Evolutionary conservation across 2,113 vertebrate species (phyloP).

Genomic region (Petromus typicus): DNA sequence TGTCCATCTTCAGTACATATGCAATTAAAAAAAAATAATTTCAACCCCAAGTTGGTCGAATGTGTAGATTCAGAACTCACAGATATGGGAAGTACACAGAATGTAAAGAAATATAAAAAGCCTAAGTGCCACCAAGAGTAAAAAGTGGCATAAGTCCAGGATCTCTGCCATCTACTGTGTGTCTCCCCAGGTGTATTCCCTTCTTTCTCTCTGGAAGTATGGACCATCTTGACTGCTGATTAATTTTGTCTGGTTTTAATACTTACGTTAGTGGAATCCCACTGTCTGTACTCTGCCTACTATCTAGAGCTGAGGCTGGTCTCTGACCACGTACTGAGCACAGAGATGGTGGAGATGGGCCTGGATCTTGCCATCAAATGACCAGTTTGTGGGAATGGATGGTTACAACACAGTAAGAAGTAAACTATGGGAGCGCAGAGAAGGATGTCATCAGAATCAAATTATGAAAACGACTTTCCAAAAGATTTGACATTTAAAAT

Average conservation of each 20-base stretch:
- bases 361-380: neutral
- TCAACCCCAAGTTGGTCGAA: neutral
- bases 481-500: neutral
- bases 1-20: neutral
- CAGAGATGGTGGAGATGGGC: neutral
- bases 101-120: conserved; percentile 22
- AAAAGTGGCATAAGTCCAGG: neutral
- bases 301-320: neutral
- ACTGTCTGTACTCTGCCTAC: neutral
- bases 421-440: neutral
- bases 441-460: neutral
- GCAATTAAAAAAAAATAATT: neutral
- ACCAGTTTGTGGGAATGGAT: neutral
- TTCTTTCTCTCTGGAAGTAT: neutral
- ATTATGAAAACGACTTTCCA: neutral
- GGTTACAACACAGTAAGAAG: neutral
- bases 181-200: neutral
- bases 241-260: neutral
- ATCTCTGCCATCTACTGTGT: neutral
- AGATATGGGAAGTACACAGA: neutral
- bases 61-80: neutral
- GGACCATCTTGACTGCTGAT: neutral
- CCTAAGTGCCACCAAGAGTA: neutral
- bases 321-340: neutral
- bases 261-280: neutral